Evolutionary conservation across 2,113 vertebrate species (phyloP).

Genomic region (Fulica atra): DNA sequence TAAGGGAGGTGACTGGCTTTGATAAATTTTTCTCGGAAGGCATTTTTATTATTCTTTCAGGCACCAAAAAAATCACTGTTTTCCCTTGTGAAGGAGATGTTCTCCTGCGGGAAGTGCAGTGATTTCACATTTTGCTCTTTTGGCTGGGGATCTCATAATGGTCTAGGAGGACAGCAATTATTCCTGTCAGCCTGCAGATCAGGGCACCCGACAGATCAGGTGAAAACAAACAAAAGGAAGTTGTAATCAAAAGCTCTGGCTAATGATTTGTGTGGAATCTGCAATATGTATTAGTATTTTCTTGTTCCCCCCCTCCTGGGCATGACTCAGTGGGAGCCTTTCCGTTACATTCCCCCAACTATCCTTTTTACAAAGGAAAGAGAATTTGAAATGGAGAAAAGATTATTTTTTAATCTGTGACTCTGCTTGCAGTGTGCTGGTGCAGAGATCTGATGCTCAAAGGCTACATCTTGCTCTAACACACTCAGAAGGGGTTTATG

Average conservation of each 20-base stretch:
- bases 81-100: not conserved
- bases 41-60: constrained; percentile 34
- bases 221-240: constrained; percentile 62
- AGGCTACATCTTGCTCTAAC: constrained; percentile 35
- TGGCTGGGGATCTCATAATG: constrained; percentile 37
- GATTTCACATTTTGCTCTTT: constrained; percentile 28
- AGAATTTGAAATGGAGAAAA: constrained; percentile 42
- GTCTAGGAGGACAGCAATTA: constrained; percentile 55
- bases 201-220: constrained; percentile 29
- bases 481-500: constrained; percentile 9
- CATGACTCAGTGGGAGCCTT: constrained; percentile 8
- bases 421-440: not conserved
- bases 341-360: not conserved
- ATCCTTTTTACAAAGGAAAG: constrained; percentile 25
- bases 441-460: constrained; percentile 18
- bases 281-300: constrained; percentile 34
- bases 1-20: not conserved
- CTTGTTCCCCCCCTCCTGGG: not conserved
- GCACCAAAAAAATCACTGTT: constrained; percentile 7
- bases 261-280: constrained; percentile 47
- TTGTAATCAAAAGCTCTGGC: constrained; percentile 34
- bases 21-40: constrained; percentile 36
- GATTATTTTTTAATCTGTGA: constrained; percentile 50
- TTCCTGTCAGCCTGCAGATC: constrained; percentile 33
- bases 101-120: constrained; percentile 4